Evolutionary conservation across 2,888 invertebrate genomes (phyloP), one percentile per base, ranked within the genome.

Genomic region (Stramonita haemastoma): DNA sequence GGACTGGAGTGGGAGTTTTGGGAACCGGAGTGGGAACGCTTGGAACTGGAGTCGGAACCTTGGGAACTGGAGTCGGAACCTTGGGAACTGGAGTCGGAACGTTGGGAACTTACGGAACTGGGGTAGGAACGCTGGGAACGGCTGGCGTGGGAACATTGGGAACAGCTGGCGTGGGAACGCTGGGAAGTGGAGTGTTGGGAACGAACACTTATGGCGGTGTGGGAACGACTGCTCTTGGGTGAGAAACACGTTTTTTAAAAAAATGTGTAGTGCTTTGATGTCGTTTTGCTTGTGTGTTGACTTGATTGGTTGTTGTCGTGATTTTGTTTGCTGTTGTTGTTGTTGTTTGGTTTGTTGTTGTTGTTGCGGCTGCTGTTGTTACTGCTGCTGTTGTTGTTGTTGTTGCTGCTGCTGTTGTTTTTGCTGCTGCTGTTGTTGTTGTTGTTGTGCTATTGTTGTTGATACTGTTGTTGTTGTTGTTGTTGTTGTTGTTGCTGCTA

Each of bases 21-120:
- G 79, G 79, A 34, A 32, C 79, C 34, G 79, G 79, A 5, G 32
- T 79, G 32, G 79, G 79, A 79, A 32, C 77, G 77, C 17, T 79
- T 32, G 77, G 77, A n/a, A n/a, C 73, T n/a, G n/a, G 73, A 73
- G 73, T 73, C n/a, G 73, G 73, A n/a, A 73, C 73, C 8, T n/a
- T n/a, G n/a, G 73, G 73, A n/a, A n/a, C 73, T 26, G 73, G 73
- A 26, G 73, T 73, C 22, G 73, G 73, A 79, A 73, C 73, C 0
- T 8, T 73, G 34, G 79, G 79, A 19, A 19, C 77, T 32, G 77
- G 77, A 15, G 79, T 79, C 32, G 79, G 34, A 32, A 15, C 79
- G 32, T 17, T 32, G 32, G 32, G 13, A n/a, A 73, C 73, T n/a
- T 26, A 22, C 11, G 73, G n/a, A 26, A n/a, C 73, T n/a, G 26